phyloP scores from a whole-genome alignment of 2,797 vertebrate species.

The Acropternis orthonyx region DNA sequence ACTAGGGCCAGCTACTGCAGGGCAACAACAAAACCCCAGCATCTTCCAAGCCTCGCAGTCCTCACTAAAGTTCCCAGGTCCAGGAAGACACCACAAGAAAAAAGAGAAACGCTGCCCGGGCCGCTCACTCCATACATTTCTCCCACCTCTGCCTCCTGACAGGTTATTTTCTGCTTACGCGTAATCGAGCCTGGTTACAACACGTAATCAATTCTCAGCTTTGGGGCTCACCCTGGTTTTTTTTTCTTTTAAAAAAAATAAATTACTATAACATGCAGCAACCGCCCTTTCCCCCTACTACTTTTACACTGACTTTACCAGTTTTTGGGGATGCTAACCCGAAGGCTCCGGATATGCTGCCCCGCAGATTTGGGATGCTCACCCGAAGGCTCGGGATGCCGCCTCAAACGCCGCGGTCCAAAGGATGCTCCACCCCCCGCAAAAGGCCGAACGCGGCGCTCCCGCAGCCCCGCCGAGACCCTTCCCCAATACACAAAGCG shows the following conservation, averaged over 20 bases:
- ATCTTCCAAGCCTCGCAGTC: background rate
- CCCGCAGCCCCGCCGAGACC: no score
- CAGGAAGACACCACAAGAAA: background rate
- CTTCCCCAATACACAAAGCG: background rate
- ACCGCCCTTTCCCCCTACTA: background rate
- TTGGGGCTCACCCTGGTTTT: background rate
- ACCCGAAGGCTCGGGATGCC: no score
- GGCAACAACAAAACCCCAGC: accelerated
- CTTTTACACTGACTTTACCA: background rate
- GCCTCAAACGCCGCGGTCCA: no score
- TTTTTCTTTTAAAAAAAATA: no score
- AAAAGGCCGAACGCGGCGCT: no score
- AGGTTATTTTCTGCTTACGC: background rate
- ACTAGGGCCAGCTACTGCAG: background rate
- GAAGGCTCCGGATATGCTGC: no score
- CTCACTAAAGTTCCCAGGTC: background rate
- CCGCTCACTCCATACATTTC: no score
- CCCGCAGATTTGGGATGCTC: no score
- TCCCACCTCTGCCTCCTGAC: background rate
- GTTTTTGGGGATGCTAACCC: no score
- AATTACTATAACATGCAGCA: background rate
- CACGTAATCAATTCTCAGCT: background rate
- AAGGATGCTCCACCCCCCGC: no score
- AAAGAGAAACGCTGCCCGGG: background rate
- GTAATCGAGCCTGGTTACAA: background rate